These are phyloP conservation scores for Endomychus coccineus DNA, from an alignment of 2,888 invertebrate genomes.

Conservation along the genomic window DNA sequence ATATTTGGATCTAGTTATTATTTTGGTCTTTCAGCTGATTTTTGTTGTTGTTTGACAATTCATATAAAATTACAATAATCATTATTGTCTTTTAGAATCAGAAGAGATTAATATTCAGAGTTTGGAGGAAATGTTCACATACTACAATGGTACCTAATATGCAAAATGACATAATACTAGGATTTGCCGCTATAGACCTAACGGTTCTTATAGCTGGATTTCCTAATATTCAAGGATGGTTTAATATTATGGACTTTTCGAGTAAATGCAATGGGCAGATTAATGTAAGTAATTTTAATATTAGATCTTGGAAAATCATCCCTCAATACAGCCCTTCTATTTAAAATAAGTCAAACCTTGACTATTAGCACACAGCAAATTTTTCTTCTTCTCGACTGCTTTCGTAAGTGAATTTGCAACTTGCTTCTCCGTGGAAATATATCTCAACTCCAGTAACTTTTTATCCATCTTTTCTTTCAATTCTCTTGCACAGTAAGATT, in stretches of 20 bases:
- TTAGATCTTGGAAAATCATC: too few species aligned
- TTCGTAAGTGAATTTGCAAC: too few species aligned
- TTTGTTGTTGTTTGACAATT: slow-evolving; percentile 1
- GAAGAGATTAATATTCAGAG: slow-evolving; percentile 53
- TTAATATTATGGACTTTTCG: slow-evolving; percentile 54
- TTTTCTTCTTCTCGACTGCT: too few species aligned
- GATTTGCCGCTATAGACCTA: slow-evolving; percentile 54
- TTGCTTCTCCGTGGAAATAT: too few species aligned
- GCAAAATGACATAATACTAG: slow-evolving; percentile 52
- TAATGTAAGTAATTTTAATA: slow-evolving; percentile 47
- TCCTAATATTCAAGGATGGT: slow-evolving; percentile 54
- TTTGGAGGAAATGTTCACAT: slow-evolving; percentile 51
- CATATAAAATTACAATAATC: slow-evolving; percentile 1
- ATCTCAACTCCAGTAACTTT: too few species aligned
- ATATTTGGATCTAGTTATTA: too few species aligned
- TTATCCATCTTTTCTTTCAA: too few species aligned
- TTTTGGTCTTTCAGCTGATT: too few species aligned
- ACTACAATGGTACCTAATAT: slow-evolving; percentile 45
- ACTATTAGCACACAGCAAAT: too few species aligned
- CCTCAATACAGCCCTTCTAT: too few species aligned
- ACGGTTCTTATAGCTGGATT: slow-evolving; percentile 47
- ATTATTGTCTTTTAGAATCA: slow-evolving; percentile 44
- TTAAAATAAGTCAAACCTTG: too few species aligned
- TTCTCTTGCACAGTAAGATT: too few species aligned
- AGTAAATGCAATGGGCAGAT: slow-evolving; percentile 55